Conservation (phyloP, 2,888 invertebrate species). For the Lamellibrachia satsuma region DNA sequence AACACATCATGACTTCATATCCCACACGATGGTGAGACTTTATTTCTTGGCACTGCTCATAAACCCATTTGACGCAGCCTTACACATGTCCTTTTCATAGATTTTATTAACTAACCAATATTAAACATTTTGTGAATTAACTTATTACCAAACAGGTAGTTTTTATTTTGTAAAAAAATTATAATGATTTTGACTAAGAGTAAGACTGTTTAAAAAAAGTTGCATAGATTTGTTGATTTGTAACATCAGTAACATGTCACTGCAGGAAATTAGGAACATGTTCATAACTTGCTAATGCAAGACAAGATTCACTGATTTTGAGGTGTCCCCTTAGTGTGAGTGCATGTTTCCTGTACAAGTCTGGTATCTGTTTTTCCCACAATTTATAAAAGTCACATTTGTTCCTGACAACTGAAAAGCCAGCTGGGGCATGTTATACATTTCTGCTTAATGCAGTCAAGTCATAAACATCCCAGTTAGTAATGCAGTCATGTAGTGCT, state of each 20-base stretch:
- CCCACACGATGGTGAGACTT: neutral
- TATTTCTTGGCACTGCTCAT: neutral
- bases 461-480: conserved; percentile 17
- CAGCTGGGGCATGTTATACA: neutral
- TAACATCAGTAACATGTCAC: neutral
- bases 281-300: neutral
- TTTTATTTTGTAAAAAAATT: neutral
- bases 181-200: neutral
- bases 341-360: neutral
- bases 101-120: neutral
- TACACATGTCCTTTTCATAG: neutral
- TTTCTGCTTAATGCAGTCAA: neutral
- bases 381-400: conserved; percentile 4
- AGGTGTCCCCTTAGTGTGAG: neutral
- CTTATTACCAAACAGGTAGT: neutral
- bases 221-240: neutral
- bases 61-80: too few species aligned
- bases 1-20: too few species aligned
- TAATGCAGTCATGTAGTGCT: neutral
- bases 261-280: neutral
- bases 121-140: neutral
- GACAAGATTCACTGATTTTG: neutral
- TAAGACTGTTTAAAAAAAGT: neutral
- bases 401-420: neutral
- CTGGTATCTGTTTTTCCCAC: neutral